Percentiles rank a stretch among this genome's conserved stretches.
Evolutionary conservation across 2,797 vertebrate genomes (phyloP).

Genomic region (Euphonia xanthogaster): DNA sequence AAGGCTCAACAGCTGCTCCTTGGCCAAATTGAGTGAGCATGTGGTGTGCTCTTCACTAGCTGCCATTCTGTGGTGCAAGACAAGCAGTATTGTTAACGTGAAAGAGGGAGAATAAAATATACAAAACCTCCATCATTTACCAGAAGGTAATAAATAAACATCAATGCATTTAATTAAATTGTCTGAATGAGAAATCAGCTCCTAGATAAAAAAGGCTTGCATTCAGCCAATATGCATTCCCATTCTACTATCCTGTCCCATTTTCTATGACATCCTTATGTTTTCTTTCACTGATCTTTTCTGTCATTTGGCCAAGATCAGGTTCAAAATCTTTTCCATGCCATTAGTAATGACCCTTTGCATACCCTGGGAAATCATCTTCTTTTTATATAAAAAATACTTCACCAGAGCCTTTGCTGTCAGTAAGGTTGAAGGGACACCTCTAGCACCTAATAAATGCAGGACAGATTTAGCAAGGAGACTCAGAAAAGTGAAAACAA

Average conservation of each 20-base stretch:
- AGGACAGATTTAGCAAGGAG: slow-evolving; percentile 11
- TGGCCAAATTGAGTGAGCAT: not conserved
- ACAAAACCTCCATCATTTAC: not conserved
- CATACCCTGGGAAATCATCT: not conserved
- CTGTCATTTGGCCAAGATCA: not conserved
- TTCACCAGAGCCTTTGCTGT: slow-evolving; percentile 28
- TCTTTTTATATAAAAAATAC: not conserved
- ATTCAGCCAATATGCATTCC: not conserved
- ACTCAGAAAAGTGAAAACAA: slow-evolving; percentile 13
- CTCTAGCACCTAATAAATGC: slow-evolving; percentile 29
- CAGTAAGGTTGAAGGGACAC: slow-evolving; percentile 15
- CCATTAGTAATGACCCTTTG: not conserved
- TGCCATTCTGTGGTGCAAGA: not conserved
- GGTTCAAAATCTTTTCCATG: not conserved
- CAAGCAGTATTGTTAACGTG: not conserved
- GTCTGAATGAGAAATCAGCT: not conserved
- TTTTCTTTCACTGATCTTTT: not conserved
- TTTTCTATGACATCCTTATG: not conserved
- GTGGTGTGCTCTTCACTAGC: not conserved
- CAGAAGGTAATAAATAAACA: not conserved
- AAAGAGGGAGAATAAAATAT: not conserved
- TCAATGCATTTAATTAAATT: not conserved
- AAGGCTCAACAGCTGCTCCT: not conserved
- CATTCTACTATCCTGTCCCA: not conserved
- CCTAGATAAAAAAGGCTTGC: not conserved